These are phyloP conservation scores for Thermophis baileyi DNA, from an alignment of 2,113 vertebrate species.

Conservation along the genomic window DNA sequence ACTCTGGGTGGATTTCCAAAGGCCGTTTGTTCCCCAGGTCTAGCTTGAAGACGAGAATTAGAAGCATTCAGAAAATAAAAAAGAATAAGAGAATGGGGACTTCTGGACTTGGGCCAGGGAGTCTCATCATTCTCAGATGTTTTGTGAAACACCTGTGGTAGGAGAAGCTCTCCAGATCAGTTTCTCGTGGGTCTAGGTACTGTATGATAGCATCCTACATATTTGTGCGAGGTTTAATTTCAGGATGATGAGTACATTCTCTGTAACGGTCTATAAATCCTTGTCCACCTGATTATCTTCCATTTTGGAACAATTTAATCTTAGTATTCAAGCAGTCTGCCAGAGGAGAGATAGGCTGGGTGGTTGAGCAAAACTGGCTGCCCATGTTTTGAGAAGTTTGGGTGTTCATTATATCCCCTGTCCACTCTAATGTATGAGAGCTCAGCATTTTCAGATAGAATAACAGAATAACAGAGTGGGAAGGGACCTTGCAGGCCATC, in stretches of 20 bases:
- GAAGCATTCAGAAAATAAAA: neutral
- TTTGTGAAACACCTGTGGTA: neutral
- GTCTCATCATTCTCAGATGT: neutral
- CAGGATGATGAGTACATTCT: neutral
- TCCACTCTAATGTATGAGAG: neutral
- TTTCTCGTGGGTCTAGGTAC: neutral
- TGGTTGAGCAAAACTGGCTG: neutral
- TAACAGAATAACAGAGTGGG: too few relatives aligned
- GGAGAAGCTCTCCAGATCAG: neutral
- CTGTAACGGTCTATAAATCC: neutral
- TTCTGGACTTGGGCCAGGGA: too few relatives aligned
- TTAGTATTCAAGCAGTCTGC: neutral
- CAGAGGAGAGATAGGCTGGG: neutral
- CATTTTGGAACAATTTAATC: neutral
- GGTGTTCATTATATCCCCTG: neutral
- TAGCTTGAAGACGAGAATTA: neutral
- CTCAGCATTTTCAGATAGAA: too few relatives aligned
- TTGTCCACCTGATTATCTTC: neutral
- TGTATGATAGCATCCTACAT: neutral
- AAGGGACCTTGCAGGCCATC: too few relatives aligned
- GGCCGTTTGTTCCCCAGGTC: neutral
- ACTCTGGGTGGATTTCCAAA: neutral
- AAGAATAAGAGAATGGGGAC: neutral
- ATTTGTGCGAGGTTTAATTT: neutral
- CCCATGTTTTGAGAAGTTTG: neutral